Evolutionary conservation across 2,797 vertebrate genomes (phyloP).

Genomic region (Stomatorhinus walkeri): DNA sequence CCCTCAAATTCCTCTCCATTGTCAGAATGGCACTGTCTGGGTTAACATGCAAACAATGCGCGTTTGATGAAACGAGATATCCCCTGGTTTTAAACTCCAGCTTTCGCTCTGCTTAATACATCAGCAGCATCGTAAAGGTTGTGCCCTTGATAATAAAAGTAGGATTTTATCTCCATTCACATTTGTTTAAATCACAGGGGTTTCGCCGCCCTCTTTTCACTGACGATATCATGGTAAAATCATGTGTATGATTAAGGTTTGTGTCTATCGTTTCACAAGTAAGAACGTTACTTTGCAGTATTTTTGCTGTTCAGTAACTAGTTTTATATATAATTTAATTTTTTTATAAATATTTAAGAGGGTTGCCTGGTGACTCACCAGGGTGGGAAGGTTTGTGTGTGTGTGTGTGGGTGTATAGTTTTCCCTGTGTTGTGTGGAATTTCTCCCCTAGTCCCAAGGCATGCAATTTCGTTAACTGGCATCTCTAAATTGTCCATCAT

Average conservation of each 20-base stretch:
- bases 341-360: not conserved
- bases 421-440: not conserved
- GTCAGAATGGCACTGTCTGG: conserved; percentile 56
- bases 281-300: not conserved
- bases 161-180: conserved; percentile 8
- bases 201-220: not conserved
- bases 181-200: not conserved
- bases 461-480: not conserved
- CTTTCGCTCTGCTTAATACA: conserved; percentile 44
- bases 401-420: not conserved
- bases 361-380: not conserved
- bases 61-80: conserved; percentile 50
- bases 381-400: not conserved
- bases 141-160: conserved; percentile 27
- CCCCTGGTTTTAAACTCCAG: conserved; percentile 46
- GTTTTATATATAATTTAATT: not conserved
- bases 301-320: not conserved
- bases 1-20: conserved; percentile 47
- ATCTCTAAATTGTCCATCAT: not conserved
- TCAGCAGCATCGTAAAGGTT: conserved; percentile 18
- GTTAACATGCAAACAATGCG: conserved; percentile 50
- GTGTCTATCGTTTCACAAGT: not conserved
- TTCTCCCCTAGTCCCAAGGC: not conserved
- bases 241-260: not conserved
- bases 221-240: not conserved